Conservation (phyloP, 2,113 vertebrate genomes). For the Verasper variegatus region DNA sequence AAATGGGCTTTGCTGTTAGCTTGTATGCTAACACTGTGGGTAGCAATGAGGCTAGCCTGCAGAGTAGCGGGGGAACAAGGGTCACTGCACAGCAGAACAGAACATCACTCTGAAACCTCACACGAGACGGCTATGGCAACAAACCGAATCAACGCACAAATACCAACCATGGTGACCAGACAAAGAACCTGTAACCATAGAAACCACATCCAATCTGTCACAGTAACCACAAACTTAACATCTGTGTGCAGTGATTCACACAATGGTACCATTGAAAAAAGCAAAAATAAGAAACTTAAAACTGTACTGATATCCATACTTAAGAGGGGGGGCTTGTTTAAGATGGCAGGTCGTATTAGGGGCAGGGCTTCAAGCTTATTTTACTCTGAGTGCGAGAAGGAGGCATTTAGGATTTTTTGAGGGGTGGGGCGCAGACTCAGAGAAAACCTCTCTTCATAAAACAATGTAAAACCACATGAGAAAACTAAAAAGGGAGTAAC, state of each 20-base stretch:
- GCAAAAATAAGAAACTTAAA: slow-evolving; percentile 38
- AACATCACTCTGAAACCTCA: slow-evolving; percentile 37
- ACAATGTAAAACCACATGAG: slow-evolving; percentile 77
- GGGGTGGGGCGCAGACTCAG: slow-evolving; percentile 66
- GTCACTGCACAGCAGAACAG: slow-evolving; percentile 46
- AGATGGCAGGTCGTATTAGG: slow-evolving; percentile 20
- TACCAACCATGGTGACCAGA: slow-evolving; percentile 39
- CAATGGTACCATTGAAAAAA: slow-evolving; percentile 42
- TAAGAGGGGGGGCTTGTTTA: slow-evolving; percentile 19
- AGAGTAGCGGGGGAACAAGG: slow-evolving; percentile 1
- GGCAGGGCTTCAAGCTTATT: slow-evolving; percentile 58
- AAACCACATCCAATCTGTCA: slow-evolving; percentile 59
- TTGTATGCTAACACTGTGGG: slow-evolving; percentile 46
- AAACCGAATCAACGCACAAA: neutral
- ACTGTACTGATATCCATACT: slow-evolving; percentile 48
- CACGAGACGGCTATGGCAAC: slow-evolving; percentile 1
- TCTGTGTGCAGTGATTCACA: slow-evolving; percentile 64
- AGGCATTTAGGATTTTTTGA: slow-evolving; percentile 37
- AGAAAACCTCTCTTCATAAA: slow-evolving; percentile 71
- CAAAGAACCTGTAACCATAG: slow-evolving; percentile 46
- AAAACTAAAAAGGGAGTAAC: slow-evolving; percentile 71
- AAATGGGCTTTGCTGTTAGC: slow-evolving; percentile 46
- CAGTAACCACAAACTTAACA: slow-evolving; percentile 35
- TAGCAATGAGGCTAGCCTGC: slow-evolving; percentile 35
- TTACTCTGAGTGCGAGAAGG: slow-evolving; percentile 54